Conservation (phyloP, 2,797 vertebrate species). For the Nannoperca obscura region DNA sequence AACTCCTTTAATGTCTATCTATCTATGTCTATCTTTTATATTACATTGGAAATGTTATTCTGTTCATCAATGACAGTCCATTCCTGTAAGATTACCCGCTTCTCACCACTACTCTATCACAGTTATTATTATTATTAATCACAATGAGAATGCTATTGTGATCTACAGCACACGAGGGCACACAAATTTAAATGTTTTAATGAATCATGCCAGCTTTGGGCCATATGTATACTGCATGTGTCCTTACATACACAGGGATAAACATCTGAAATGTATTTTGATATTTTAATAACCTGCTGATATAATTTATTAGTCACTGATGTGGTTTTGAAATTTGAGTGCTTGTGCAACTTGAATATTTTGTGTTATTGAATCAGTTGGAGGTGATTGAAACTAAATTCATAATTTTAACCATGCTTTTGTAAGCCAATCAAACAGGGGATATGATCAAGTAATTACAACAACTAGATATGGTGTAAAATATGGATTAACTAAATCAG, state of each 20-base stretch:
- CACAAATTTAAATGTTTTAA: neutral
- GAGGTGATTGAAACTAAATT: neutral
- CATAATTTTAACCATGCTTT: neutral
- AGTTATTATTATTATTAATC: no score
- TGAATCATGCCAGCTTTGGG: constrained; percentile 33
- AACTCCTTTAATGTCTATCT: neutral
- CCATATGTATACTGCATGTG: neutral
- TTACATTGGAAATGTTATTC: neutral
- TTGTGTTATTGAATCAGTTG: constrained; percentile 6
- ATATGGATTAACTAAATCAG: constrained; percentile 53
- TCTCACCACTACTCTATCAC: neutral
- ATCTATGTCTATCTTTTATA: neutral
- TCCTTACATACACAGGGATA: neutral
- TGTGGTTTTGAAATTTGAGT: constrained; percentile 42
- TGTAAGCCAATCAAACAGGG: neutral
- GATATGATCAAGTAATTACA: constrained; percentile 15
- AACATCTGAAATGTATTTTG: constrained; percentile 2
- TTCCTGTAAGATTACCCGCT: neutral
- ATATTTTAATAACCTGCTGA: neutral
- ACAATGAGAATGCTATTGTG: neutral
- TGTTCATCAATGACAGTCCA: neutral
- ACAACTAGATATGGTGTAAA: neutral
- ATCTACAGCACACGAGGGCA: neutral
- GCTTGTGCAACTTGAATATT: constrained; percentile 73
- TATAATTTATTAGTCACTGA: neutral